Evolutionary conservation across 2,797 vertebrate species (phyloP), one percentile per base, ranked within the genome.

Genomic region (Pterois miles): DNA sequence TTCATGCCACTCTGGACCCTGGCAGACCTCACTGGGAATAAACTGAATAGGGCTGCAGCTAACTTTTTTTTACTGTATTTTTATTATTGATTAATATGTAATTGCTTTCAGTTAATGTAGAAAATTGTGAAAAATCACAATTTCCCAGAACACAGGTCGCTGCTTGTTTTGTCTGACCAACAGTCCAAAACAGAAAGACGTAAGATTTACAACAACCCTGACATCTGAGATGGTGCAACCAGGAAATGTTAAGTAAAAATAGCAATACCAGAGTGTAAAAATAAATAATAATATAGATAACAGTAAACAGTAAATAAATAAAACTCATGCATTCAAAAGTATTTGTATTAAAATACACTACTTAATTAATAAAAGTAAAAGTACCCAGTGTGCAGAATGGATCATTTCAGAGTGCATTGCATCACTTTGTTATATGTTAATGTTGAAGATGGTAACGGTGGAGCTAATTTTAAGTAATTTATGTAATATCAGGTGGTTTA

Each of bases 351-450:
- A 27, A 16, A 29, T 48, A 48, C 20, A 27, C 12, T 27, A 38
- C 0, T 22, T 2, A 50, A 46, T 18, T 50, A 50, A 20, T 0
- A 50, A 33, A 43, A 56, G 53, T 20, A 57, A 57, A 53, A 22
- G 20, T 34, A 0, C 6, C 34, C 40, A 0, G 18, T 18, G 1
- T 43, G 40, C 0, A 43, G 40, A 43, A 43, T 18, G 16, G 0
- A 14, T 10, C 56, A 34, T 34, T 34, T 59, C 33, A 0, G 12
- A 59, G 22, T 59, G 12, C 29, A 58, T 34, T 33, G 0, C n/a
- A 34, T 13, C 1, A 18, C 27, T 29, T 2, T 1, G 0, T 56
- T 1, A 56, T 8, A 27, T 11, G 20, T 59, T 34, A 59, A 22
- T 34, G 54, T 31, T 34, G 16, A 6, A 34, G 31, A 31, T n/a